Base-by-base conservation (phyloP, 2,888 invertebrate species). In the Endotricha flammealis region DNA sequence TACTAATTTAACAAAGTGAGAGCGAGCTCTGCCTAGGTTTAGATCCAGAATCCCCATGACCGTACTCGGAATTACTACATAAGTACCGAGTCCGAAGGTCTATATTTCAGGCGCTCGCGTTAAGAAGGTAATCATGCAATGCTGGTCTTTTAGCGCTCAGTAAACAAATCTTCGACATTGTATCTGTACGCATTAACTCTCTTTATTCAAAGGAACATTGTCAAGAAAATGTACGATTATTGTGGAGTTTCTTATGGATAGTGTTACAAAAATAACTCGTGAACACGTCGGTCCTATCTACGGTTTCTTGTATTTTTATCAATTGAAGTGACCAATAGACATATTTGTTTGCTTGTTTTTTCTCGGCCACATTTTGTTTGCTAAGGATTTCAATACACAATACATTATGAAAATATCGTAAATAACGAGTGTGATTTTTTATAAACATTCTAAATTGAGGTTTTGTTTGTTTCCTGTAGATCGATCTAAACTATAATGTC, bases 221-320 rank as follows among this genome's bases (percentile, higher is more conserved):
- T 82, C 82, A 81, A 80, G 80, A 75, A 77, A 78, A 83, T 72
- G 73, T 83, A 83, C 79, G 81, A 82, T 83, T 83, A 83, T 81
- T 81, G 79, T 79, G 63, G 70, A 57, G 69, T 67, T 80, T 76
- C 79, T 79, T 79, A 77, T 79, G 82, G 81, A 81, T 80, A 76
- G 77, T 78, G 71, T 79, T 80, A 75, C 78, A 67, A 80, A 80
- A 78, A 76, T 73, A 79, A 73, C 71, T 78, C 76, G 70, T 60
- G 64, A 59, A 60, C 58, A 65, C 69, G 69, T 66, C 77, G 68
- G 66, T 65, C 63, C 74, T 79, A 80, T 79, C 78, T 72, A 66
- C 60, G 68, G 76, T 73, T 76, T 71, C 77, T 71, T 73, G 75
- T 73, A 2, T 20, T 66, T 79, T 77, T 80, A 80, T 79, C 79